These are phyloP conservation scores for Nothocercus julius DNA, from an alignment of 2,113 vertebrate species.

Conservation along the genomic window DNA sequence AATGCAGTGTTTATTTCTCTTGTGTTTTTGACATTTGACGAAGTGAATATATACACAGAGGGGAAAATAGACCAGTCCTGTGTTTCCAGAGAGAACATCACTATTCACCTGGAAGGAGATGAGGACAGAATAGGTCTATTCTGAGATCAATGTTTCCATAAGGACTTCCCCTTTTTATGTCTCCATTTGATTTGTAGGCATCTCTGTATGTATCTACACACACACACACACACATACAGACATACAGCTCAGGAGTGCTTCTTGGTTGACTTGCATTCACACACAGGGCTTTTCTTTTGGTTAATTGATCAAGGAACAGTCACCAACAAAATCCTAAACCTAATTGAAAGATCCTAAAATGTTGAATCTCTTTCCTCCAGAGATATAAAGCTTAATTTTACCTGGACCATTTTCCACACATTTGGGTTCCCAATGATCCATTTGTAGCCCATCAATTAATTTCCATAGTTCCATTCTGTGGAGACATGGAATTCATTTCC, in stretches of 20 bases:
- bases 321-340: not conserved
- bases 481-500: conserved; percentile 62
- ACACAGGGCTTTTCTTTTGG: not conserved
- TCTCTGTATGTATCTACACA: not conserved
- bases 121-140: not conserved
- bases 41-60: not conserved
- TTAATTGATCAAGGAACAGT: not conserved
- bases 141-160: not conserved
- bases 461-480: conserved; percentile 23
- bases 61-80: not conserved
- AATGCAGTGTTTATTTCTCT: conserved; percentile 16
- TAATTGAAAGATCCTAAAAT: not conserved
- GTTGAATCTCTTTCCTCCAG: not conserved
- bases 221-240: not conserved
- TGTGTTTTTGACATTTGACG: conserved; percentile 12
- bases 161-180: not conserved
- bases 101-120: not conserved
- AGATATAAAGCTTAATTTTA: conserved; percentile 18
- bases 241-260: not conserved
- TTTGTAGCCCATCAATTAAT: conserved; percentile 60
- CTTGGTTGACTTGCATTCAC: not conserved
- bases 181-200: not conserved
- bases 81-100: not conserved
- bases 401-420: conserved; percentile 3
- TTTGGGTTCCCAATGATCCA: conserved; percentile 31